Percentiles rank a stretch among this genome's conserved stretches.
phyloP scores from a whole-genome alignment of 2,797 vertebrate genomes.

The Enteromius argenteus region DNA sequence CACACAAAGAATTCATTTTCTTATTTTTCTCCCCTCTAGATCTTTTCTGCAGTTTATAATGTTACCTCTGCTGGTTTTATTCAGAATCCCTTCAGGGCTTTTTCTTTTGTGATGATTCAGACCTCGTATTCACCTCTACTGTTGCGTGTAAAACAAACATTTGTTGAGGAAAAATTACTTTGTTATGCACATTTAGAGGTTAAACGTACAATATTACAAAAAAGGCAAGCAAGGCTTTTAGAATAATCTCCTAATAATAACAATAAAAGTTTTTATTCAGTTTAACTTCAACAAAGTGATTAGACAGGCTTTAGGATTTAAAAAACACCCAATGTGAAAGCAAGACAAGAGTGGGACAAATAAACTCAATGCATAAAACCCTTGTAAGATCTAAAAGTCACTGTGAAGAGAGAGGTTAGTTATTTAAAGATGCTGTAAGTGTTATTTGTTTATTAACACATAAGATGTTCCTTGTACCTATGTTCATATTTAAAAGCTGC shows the following conservation, averaged over 20 bases:
- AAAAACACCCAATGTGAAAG: not conserved
- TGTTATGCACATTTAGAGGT: constrained; percentile 12
- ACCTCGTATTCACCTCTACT: constrained; percentile 21
- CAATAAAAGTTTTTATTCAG: not conserved
- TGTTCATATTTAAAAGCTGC: too few species aligned
- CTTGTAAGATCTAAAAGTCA: not conserved
- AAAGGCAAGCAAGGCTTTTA: not conserved
- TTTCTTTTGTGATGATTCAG: constrained; percentile 28
- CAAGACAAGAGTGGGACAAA: not conserved
- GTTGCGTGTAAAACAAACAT: constrained; percentile 27
- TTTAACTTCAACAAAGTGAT: not conserved
- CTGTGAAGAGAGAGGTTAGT: not conserved
- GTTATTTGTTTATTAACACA: not conserved
- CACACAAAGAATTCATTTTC: not conserved
- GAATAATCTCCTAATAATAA: constrained; percentile 1
- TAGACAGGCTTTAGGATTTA: not conserved
- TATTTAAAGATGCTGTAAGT: constrained; percentile 2
- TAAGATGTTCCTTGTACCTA: not conserved
- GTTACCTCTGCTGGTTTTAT: constrained; percentile 34
- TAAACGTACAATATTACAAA: not conserved
- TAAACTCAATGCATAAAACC: not conserved
- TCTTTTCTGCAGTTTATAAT: constrained; percentile 23
- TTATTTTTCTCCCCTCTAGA: constrained; percentile 18
- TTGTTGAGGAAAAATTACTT: constrained; percentile 17
- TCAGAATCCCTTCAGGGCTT: constrained; percentile 26